Evolutionary conservation across 2,113 vertebrate species (phyloP).

Genomic region (Kryptolebias marmoratus): DNA sequence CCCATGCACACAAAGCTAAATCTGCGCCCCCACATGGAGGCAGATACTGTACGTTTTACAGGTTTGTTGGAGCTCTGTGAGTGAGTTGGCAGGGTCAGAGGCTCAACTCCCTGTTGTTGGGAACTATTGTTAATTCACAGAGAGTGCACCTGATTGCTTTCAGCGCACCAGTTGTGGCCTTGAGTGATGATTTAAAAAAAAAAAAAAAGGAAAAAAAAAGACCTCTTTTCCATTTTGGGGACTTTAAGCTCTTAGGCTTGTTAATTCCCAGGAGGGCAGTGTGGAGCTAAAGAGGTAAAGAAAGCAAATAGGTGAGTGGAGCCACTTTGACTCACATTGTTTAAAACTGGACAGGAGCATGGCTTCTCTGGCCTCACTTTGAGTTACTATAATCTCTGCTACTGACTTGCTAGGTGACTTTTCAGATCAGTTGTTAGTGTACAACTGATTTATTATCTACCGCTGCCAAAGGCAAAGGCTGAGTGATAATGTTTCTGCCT

Average conservation of each 20-base stretch:
- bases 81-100: constrained; percentile 30
- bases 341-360: constrained; percentile 44
- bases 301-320: constrained; percentile 55
- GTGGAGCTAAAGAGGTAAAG: constrained; percentile 48
- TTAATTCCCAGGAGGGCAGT: constrained; percentile 63
- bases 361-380: constrained; percentile 21
- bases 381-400: constrained; percentile 34
- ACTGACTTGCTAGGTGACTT: constrained; percentile 36
- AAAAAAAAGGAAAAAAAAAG: constrained; percentile 35
- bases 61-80: constrained; percentile 30
- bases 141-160: constrained; percentile 50
- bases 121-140: constrained; percentile 63
- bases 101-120: constrained; percentile 36
- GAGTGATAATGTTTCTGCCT: too few relatives aligned
- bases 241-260: constrained; percentile 69
- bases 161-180: constrained; percentile 66
- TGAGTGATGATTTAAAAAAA: constrained; percentile 56
- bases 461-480: too few relatives aligned
- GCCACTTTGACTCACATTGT: constrained; percentile 49
- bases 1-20: constrained; percentile 9
- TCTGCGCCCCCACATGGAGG: neutral
- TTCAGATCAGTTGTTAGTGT: constrained; percentile 12
- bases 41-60: neutral
- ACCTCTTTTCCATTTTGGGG: constrained; percentile 68
- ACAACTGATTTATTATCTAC: constrained; percentile 14